Evolutionary conservation across 2,888 invertebrate genomes (phyloP), one percentile per base, ranked within the genome.

Genomic region (Lucinisca nassula): DNA sequence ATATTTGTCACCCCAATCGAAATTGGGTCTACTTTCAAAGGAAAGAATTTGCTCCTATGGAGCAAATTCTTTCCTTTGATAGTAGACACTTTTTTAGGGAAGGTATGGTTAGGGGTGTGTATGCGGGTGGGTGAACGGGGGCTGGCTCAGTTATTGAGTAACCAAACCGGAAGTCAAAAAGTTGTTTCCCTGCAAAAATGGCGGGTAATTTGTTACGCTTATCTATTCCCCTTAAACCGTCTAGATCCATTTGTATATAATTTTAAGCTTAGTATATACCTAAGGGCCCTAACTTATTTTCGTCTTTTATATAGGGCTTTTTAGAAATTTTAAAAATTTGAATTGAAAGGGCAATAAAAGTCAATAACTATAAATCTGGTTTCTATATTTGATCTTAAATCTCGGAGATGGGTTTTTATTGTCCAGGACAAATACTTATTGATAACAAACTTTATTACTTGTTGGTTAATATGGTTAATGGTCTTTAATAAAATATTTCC

Each of bases 391-490:
- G 67, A 67, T 35, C 30, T 67, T 35, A 67, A 67, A 67, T 35
- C 67, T 67, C 67, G 35, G 35, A 30, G 67, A 67, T 67, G 35
- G 67, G 1, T 17, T 17, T n/a, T 67, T 67, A 32, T 67, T 67
- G 35, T 35, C 32, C 35, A 4, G 67, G 10, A 67, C 30, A 67
- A 67, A 67, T 67, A 67, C 12, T 35, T 24, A 17, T 32, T 67
- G 67, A 67, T 67, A 67, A 67, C n/a, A 67, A 67, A 67, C 35
- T 67, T 35, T 67, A 67, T 67, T 67, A 67, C 67, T 35, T 67
- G 4, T 27, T 27, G 67, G 67, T 35, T 67, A 67, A 67, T 67
- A 35, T 67, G 67, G 27, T 35, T 67, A 67, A 67, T 12, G 12
- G 67, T 67, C 32, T 30, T 67, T 24, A 67, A 67, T 67, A 67